phyloP scores from a whole-genome alignment of 2,888 invertebrate species.

The Drosophila kuntzei region DNA sequence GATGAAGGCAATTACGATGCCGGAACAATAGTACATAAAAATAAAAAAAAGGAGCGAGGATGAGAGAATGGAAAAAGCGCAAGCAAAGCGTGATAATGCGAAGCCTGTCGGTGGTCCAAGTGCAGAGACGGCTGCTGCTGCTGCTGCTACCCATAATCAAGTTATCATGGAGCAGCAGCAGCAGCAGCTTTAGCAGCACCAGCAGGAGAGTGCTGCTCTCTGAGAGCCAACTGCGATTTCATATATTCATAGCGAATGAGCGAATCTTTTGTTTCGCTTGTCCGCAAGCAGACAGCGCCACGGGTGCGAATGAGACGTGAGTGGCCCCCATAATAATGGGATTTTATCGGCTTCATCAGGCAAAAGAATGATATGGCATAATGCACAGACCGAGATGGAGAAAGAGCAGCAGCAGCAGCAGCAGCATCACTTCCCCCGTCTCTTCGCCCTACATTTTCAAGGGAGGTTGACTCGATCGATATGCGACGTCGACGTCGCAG shows the following conservation, averaged over 20 bases:
- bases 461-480: constrained; percentile 56
- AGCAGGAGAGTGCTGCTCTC: constrained; percentile 29
- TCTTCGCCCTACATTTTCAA: no score
- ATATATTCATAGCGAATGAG: constrained; percentile 85
- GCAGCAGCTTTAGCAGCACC: constrained; percentile 26
- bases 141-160: constrained; percentile 59
- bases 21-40: constrained; percentile 74
- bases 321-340: constrained; percentile 85
- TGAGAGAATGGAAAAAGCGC: constrained; percentile 34
- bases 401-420: constrained; percentile 6
- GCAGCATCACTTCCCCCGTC: background rate
- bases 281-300: constrained; percentile 67
- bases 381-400: constrained; percentile 67
- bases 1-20: constrained; percentile 84
- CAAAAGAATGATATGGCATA: constrained; percentile 84
- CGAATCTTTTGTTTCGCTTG: constrained; percentile 84
- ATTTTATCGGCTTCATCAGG: constrained; percentile 85
- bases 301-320: constrained; percentile 78
- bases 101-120: constrained; percentile 47
- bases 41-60: constrained; percentile 48
- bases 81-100: constrained; percentile 49
- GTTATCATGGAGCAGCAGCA: constrained; percentile 62
- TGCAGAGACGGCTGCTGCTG: constrained; percentile 29
- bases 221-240: constrained; percentile 65
- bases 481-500: constrained; percentile 15